phyloP scores from a whole-genome alignment of 2,888 invertebrate species.

The Parnassius glacialis region DNA sequence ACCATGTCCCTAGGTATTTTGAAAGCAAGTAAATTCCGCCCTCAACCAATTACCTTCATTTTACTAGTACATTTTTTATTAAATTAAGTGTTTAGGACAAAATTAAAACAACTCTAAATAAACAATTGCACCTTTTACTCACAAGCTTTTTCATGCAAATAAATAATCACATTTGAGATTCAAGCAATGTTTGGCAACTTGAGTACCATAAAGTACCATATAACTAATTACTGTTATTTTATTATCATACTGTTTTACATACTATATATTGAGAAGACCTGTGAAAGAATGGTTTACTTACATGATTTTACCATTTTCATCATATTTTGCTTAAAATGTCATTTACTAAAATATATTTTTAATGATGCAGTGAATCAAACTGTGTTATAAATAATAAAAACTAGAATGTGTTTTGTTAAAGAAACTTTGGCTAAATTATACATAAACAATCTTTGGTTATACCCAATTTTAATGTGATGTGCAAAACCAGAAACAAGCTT shows the following conservation, averaged over 20 bases:
- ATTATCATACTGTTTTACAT: conserved; percentile 8
- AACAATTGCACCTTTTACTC: conserved; percentile 74
- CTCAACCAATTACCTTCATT: too few relatives aligned
- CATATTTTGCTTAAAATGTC: too few relatives aligned
- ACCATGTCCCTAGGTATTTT: too few relatives aligned
- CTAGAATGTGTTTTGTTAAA: not conserved
- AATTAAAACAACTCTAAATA: conserved; percentile 45
- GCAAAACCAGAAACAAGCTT: conserved; percentile 12
- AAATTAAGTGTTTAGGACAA: not conserved
- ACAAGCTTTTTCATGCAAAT: conserved; percentile 75
- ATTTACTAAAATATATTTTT: too few relatives aligned
- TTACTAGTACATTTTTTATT: too few relatives aligned
- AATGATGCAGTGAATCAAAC: too few relatives aligned
- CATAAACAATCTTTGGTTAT: conserved; percentile 23
- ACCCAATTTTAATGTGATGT: conserved; percentile 24
- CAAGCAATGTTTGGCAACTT: conserved; percentile 47
- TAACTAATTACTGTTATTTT: conserved; percentile 23
- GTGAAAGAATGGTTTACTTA: not conserved
- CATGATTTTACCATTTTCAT: not conserved
- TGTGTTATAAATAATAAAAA: too few relatives aligned
- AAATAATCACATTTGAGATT: conserved; percentile 58
- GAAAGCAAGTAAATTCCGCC: too few relatives aligned
- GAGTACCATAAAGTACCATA: conserved; percentile 35
- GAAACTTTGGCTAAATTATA: conserved; percentile 26
- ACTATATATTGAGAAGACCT: not conserved